These are phyloP conservation scores for Chionoecetes opilio DNA, from an alignment of 1,140 invertebrate species.

Conservation along the genomic window DNA sequence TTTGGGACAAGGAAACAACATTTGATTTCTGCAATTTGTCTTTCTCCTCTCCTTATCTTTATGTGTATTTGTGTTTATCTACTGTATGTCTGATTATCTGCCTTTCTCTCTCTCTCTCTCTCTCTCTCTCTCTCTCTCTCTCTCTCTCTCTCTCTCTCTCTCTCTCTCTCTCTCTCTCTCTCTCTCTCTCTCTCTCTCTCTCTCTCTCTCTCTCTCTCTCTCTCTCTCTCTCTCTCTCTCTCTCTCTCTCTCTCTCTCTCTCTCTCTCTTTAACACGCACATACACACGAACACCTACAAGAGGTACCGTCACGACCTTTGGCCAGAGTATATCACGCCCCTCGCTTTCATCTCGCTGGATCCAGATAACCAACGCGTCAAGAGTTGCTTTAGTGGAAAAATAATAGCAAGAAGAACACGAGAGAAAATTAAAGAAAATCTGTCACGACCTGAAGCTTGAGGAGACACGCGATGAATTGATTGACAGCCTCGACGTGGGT, in stretches of 20 bases:
- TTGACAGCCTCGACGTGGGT: conserved; percentile 31
- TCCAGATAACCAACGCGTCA: conserved; percentile 52
- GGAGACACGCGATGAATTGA: conserved; percentile 55
- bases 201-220: too few species aligned
- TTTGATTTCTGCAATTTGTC: too few species aligned
- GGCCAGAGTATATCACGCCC: conserved; percentile 8
- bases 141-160: conserved; percentile 49
- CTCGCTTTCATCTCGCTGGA: conserved; percentile 4
- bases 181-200: background rate
- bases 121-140: conserved; percentile 22
- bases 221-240: too few species aligned
- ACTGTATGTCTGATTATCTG: too few species aligned
- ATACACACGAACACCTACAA: background rate
- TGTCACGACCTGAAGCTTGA: conserved; percentile 40
- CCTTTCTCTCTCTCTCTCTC: too few species aligned
- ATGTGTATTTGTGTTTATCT: too few species aligned
- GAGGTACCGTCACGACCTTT: background rate
- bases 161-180: background rate
- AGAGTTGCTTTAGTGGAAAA: conserved; percentile 63
- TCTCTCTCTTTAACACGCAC: too few species aligned
- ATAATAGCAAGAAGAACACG: background rate
- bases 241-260: too few species aligned
- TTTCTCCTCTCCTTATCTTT: too few species aligned
- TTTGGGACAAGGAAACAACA: too few species aligned
- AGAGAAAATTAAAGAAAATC: conserved; percentile 39